A percentile compares a stretch with the other conserved stretches of the same genome.
Evolutionary conservation across 1,140 invertebrate species (phyloP).

Genomic region (Teleopsis dalmanni): DNA sequence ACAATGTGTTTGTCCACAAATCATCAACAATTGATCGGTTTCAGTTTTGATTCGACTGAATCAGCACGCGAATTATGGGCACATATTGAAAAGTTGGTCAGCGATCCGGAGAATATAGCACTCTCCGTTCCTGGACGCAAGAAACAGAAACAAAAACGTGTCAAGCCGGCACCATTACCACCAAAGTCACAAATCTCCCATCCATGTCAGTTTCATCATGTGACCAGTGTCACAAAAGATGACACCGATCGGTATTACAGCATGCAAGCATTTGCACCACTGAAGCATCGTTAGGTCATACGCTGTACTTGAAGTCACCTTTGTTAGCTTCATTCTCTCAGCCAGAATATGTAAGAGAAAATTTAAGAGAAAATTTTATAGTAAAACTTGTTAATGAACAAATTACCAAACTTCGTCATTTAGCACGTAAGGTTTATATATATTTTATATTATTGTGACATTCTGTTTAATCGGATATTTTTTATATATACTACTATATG

Average conservation of each 20-base stretch:
- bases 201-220: conserved; percentile 80
- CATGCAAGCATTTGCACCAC: conserved; percentile 52
- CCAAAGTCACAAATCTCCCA: conserved; percentile 77
- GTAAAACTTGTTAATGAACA: no score
- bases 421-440: no score
- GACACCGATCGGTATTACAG: conserved; percentile 62
- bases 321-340: no score
- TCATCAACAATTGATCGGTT: conserved; percentile 52
- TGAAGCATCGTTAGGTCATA: conserved; percentile 24
- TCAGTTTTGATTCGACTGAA: conserved; percentile 69
- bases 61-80: conserved; percentile 64
- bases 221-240: conserved; percentile 67
- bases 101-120: conserved; percentile 73
- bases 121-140: conserved; percentile 60
- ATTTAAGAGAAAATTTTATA: no score
- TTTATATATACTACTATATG: no score
- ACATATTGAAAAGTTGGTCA: conserved; percentile 62
- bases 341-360: no score
- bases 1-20: conserved; percentile 67
- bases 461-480: no score
- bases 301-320: no score
- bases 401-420: no score
- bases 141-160: conserved; percentile 50
- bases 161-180: conserved; percentile 53
- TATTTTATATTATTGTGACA: no score